Base-by-base conservation (phyloP, 2,113 vertebrate species). In the Silurus asotus region DNA sequence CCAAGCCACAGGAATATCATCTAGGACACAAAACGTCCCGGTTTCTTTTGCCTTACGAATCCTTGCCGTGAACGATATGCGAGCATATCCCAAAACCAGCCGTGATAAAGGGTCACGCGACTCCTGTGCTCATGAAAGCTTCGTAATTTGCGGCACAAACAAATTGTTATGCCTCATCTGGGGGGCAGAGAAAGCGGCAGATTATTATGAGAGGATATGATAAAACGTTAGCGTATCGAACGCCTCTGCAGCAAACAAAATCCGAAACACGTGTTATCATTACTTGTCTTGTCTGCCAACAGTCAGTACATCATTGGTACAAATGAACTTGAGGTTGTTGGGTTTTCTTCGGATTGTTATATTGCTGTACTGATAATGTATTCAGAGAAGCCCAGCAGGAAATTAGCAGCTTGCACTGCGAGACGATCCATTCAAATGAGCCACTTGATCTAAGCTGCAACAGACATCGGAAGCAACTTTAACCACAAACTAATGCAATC, bases 321-420 rank as follows among this genome's bases (percentile, higher is more conserved):
- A 77, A 82, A 77, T 76, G 70, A 82, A 56, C 23, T 23, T 13
- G 58, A 74, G 77, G 51, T 49, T 72, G 77, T 19, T 58, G 58
- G 49, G 87, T 77, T 85, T 85, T 67, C 51, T 85, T 59, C 37
- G 45, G 53, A 76, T 59, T 74, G 79, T 58, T 85, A 85, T 77
- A 88, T 85, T 85, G 55, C 85, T 75, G 17, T 82, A 62, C 58
- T 53, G 79, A 82, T 82, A 86, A 86, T 37, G 70, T 49, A 82
- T 53, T 77, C 61, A 77, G 67, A 85, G 53, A 82, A 76, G 78
- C 79, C 17, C 87, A 77, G 87, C 69, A 70, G 70, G 83, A 85
- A 74, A 85, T 88, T 76, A 88, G 84, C 83, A 82, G 62, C 28
- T 67, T 61, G 56, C 77, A 9, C 64, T 49, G 65, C 2, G 45